These are phyloP conservation scores for Drosophila leontia DNA, from an alignment of 1,140 invertebrate species.

Conservation along the genomic window DNA sequence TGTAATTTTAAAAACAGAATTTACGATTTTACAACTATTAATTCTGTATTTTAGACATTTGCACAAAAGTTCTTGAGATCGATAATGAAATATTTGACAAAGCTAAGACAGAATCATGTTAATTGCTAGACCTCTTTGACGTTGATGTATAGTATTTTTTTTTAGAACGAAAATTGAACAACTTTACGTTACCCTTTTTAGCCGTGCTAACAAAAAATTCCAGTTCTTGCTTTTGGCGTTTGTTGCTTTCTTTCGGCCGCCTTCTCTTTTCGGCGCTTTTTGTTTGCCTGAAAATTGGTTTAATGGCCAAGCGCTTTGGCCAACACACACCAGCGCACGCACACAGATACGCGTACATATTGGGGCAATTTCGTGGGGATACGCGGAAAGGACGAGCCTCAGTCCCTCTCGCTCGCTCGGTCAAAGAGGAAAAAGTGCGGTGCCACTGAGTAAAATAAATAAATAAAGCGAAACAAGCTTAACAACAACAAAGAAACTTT, in stretches of 20 bases:
- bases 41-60: too few species aligned
- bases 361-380: slow-evolving; percentile 35
- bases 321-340: slow-evolving; percentile 20
- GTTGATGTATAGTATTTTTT: neutral
- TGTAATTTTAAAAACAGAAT: too few species aligned
- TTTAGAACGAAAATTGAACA: neutral
- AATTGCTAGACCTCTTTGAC: neutral
- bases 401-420: slow-evolving; percentile 3
- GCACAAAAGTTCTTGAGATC: neutral
- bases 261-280: slow-evolving; percentile 23
- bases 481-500: slow-evolving; percentile 56
- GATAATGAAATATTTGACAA: neutral
- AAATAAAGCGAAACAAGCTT: slow-evolving; percentile 50
- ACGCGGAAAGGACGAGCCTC: slow-evolving; percentile 17
- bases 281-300: slow-evolving; percentile 67
- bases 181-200: slow-evolving; percentile 9
- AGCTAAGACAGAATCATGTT: too few species aligned
- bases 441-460: slow-evolving; percentile 52
- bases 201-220: slow-evolving; percentile 20
- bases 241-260: slow-evolving; percentile 8
- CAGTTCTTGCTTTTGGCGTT: slow-evolving; percentile 29
- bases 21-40: too few species aligned
- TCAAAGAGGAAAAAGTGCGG: slow-evolving; percentile 54
- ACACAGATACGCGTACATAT: slow-evolving; percentile 27
- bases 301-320: slow-evolving; percentile 60